Evolutionary conservation across 2,888 invertebrate species (phyloP).

Genomic region (Drosophila antonietae): DNA sequence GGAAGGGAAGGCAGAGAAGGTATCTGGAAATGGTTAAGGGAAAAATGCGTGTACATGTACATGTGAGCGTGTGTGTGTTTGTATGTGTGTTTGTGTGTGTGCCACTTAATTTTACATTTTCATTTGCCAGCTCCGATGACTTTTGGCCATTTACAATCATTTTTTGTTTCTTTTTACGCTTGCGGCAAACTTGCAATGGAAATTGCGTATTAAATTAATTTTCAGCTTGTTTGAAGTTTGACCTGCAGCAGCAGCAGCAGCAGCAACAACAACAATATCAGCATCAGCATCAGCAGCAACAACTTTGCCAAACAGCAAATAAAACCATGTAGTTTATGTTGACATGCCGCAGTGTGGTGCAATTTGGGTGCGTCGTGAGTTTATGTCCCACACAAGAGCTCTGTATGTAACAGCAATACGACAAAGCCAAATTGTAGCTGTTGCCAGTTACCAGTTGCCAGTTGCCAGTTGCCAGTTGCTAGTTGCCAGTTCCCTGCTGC

Average conservation of each 20-base stretch:
- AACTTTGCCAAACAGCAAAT: conserved; percentile 59
- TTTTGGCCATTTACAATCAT: conserved; percentile 76
- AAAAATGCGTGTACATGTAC: background rate
- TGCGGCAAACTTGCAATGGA: conserved; percentile 51
- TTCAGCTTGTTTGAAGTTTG: conserved; percentile 76
- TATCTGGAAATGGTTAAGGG: conserved; percentile 9
- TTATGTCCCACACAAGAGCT: conserved; percentile 41
- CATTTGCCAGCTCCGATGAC: conserved; percentile 74
- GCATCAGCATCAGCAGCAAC: conserved; percentile 19
- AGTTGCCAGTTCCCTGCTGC: conserved; percentile 6
- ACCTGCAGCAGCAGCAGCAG: conserved; percentile 40
- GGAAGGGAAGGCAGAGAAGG: background rate
- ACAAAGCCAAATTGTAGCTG: conserved; percentile 60
- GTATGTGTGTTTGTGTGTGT: conserved; percentile 49
- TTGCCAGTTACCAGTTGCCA: conserved; percentile 34
- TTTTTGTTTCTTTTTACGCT: conserved; percentile 43
- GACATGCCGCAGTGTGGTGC: conserved; percentile 60
- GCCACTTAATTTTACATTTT: conserved; percentile 77
- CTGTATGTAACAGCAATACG: conserved; percentile 35
- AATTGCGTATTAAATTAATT: conserved; percentile 78
- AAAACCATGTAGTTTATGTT: conserved; percentile 72
- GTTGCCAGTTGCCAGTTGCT: conserved; percentile 13
- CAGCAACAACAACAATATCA: conserved; percentile 1
- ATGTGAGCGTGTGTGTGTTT: conserved; percentile 19
- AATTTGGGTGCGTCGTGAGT: conserved; percentile 46